These are phyloP conservation scores for Palythoa grandiflora DNA, from an alignment of 92 coral and sea anemone species.

Conservation along the genomic window DNA sequence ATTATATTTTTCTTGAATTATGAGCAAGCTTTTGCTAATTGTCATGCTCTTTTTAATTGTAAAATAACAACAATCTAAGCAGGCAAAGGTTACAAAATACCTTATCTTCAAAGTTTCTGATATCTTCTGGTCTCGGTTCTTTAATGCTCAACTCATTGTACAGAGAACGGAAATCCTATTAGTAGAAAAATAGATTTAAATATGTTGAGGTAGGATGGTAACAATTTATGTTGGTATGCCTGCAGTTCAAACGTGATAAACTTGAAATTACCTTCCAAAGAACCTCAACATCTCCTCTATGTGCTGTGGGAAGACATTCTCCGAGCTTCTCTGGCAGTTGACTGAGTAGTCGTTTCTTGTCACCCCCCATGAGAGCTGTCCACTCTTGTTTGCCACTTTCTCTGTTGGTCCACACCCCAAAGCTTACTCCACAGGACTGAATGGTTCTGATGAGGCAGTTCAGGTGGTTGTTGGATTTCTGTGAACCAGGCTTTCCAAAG, in stretches of 20 bases:
- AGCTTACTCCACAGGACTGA: too few species aligned
- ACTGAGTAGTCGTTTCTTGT: too few species aligned
- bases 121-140: background rate
- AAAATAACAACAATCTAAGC: too few species aligned
- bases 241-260: background rate
- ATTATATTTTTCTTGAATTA: too few species aligned
- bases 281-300: background rate
- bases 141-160: too few species aligned
- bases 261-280: slow-evolving; percentile 10
- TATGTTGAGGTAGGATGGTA: too few species aligned
- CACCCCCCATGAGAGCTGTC: too few species aligned
- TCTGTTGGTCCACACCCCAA: too few species aligned
- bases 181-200: too few species aligned
- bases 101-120: background rate
- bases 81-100: background rate
- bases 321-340: background rate
- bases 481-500: background rate
- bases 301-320: background rate
- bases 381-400: too few species aligned
- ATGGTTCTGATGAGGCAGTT: too few species aligned
- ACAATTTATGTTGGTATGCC: background rate
- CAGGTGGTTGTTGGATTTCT: too few species aligned
- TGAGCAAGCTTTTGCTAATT: background rate
- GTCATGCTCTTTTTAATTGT: background rate
- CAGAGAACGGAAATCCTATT: background rate